Conservation (phyloP, 2,888 invertebrate species). For the Hoplodrina ambigua region DNA sequence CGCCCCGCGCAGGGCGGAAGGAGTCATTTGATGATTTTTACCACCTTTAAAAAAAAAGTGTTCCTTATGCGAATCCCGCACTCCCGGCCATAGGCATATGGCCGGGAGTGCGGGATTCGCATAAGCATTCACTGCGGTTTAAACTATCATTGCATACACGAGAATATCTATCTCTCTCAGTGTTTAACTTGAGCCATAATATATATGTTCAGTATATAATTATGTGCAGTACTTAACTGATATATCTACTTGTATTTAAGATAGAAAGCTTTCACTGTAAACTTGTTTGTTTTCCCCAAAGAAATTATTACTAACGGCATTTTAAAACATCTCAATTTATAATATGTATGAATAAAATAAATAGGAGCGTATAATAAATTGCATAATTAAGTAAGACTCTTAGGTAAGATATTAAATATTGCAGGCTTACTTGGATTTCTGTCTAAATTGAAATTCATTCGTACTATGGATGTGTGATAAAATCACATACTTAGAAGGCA, state of each 20-base stretch:
- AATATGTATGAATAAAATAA: neutral
- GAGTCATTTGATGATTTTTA: no score
- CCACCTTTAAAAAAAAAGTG: no score
- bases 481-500: no score
- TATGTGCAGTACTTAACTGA: slow-evolving; percentile 18
- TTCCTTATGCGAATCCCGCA: no score
- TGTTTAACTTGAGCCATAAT: slow-evolving; percentile 12
- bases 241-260: slow-evolving; percentile 9
- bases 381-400: neutral
- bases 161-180: slow-evolving; percentile 2
- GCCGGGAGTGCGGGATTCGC: no score
- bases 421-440: neutral
- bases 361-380: neutral
- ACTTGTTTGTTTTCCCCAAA: slow-evolving; percentile 34
- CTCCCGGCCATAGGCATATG: no score
- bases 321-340: slow-evolving; percentile 31
- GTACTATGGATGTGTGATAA: no score
- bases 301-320: slow-evolving; percentile 17
- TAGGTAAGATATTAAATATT: neutral
- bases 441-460: no score
- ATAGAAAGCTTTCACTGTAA: slow-evolving; percentile 25
- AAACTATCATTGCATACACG: no score
- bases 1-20: no score
- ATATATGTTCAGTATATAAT: slow-evolving; percentile 33
- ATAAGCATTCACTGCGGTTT: no score